phyloP scores from a whole-genome alignment of 2,797 vertebrate genomes.

The Gallirallus australis region DNA sequence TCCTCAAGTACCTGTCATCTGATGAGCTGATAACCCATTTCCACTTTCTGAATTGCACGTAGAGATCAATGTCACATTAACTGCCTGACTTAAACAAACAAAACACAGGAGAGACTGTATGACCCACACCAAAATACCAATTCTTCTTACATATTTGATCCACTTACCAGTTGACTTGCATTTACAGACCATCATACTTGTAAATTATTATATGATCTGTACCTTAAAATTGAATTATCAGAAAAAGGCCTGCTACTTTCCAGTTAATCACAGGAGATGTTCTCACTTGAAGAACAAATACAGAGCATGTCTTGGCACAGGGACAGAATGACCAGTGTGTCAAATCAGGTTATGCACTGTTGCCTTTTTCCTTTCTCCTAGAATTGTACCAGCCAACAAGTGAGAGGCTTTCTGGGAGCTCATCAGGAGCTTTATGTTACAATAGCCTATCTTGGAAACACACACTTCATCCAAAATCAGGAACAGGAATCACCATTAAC shows the following conservation, averaged over 20 bases:
- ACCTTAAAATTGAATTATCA: background rate
- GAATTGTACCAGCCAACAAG: background rate
- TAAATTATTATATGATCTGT: background rate
- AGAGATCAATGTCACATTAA: background rate
- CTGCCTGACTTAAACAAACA: background rate
- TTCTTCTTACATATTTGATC: background rate
- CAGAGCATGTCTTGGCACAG: accelerated
- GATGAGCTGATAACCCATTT: background rate
- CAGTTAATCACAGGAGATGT: background rate
- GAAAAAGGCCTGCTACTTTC: background rate
- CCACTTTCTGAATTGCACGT: background rate
- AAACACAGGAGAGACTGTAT: background rate
- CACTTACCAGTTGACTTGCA: background rate
- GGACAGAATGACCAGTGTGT: accelerated
- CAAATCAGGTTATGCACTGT: background rate
- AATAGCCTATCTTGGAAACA: background rate
- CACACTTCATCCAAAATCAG: accelerated
- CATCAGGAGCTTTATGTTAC: background rate
- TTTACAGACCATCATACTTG: background rate
- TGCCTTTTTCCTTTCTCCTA: background rate
- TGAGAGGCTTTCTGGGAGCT: background rate
- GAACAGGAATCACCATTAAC: background rate
- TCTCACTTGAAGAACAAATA: background rate
- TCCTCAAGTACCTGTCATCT: background rate
- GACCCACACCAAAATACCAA: background rate